Evolutionary conservation across 2,888 invertebrate genomes (phyloP).

Genomic region (Ferrisia virgata): DNA sequence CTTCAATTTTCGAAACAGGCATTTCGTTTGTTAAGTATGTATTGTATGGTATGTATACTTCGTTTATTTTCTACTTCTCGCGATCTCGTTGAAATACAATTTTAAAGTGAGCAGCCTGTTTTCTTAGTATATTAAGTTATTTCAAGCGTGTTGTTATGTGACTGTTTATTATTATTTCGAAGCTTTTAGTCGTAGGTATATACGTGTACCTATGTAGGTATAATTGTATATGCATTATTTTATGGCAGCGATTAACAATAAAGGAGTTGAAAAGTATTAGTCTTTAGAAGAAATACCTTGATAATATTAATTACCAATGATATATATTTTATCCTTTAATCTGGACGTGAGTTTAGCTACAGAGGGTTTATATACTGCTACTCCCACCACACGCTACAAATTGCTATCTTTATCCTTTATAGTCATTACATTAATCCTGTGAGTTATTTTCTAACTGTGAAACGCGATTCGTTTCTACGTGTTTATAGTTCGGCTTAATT

Average conservation of each 20-base stretch:
- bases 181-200: not conserved
- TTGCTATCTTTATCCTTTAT: conserved; percentile 9
- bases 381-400: conserved; percentile 5
- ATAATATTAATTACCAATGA: conserved; percentile 18
- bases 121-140: too few relatives aligned
- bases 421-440: conserved; percentile 39
- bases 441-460: conserved; percentile 26
- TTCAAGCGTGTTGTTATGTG: too few relatives aligned
- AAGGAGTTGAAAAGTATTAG: conserved; percentile 1
- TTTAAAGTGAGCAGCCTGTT: too few relatives aligned
- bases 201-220: too few relatives aligned
- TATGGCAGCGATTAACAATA: not conserved
- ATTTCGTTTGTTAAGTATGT: too few relatives aligned
- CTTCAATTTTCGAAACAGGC: too few relatives aligned
- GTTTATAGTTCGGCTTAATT: conserved; percentile 41
- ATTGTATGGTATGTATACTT: too few relatives aligned
- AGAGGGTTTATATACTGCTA: not conserved
- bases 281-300: not conserved
- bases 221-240: not conserved
- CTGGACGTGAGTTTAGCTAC: conserved; percentile 9
- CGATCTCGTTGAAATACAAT: too few relatives aligned
- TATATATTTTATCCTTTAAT: conserved; percentile 21
- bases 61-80: too few relatives aligned
- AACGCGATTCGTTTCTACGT: conserved; percentile 36
- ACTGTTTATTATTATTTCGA: too few relatives aligned